Evolutionary conservation across 2,888 invertebrate genomes (phyloP).

Genomic region (Glomeris marginata): DNA sequence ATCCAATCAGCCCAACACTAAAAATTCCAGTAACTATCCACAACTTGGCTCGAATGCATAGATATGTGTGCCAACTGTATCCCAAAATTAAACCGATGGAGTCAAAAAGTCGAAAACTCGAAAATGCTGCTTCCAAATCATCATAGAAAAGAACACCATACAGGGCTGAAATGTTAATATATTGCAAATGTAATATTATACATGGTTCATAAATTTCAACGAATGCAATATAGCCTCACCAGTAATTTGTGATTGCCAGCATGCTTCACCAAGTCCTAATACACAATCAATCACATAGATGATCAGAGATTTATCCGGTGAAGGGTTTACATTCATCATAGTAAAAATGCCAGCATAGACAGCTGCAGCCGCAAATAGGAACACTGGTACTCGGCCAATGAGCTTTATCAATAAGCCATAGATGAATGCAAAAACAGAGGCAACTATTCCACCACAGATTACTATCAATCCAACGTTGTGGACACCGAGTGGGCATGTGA

Average conservation of each 20-base stretch:
- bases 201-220: no score
- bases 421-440: conserved; percentile 74
- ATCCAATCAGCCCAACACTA: no score
- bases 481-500: conserved; percentile 39
- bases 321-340: conserved; percentile 35
- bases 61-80: no score
- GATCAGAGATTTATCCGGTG: conserved; percentile 56
- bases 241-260: conserved; percentile 93
- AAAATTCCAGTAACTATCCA: no score
- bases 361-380: conserved; percentile 32
- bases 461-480: conserved; percentile 90
- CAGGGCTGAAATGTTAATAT: not conserved
- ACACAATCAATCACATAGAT: conserved; percentile 80
- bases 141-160: no score
- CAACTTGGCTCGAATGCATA: no score
- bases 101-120: no score
- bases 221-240: no score
- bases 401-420: conserved; percentile 86
- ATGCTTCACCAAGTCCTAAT: conserved; percentile 90
- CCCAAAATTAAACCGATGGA: no score
- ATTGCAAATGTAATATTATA: conserved; percentile 17
- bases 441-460: conserved; percentile 91
- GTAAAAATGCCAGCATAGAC: no score
- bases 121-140: no score
- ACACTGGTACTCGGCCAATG: conserved; percentile 70